Percentiles rank a stretch among this genome's conserved stretches.
These are phyloP conservation scores for Chanos chanos DNA, from an alignment of 2,797 vertebrate species.

Conservation along the genomic window DNA sequence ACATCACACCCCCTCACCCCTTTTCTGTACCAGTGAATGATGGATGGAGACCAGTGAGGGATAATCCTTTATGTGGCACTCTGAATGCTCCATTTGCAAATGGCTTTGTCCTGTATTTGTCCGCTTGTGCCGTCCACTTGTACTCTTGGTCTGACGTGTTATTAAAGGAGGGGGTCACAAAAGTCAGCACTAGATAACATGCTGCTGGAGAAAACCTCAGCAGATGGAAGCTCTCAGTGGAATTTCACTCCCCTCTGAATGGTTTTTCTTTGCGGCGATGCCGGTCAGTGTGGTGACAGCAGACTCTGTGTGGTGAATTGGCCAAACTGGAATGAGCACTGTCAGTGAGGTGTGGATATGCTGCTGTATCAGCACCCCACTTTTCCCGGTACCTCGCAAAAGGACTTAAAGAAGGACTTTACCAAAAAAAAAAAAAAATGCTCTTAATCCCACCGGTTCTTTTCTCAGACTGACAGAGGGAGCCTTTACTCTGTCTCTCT, in stretches of 20 bases:
- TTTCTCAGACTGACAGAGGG: background rate
- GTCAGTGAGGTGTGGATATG: background rate
- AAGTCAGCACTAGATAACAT: background rate
- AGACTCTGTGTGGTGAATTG: background rate
- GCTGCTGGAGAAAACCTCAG: conserved; percentile 1
- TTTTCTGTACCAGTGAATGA: background rate
- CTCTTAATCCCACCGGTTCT: no score
- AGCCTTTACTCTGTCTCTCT: background rate
- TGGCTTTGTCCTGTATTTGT: conserved; percentile 11
- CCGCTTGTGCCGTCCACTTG: conserved; percentile 5
- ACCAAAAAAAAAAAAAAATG: no score
- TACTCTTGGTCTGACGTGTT: background rate
- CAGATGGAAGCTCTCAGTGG: background rate
- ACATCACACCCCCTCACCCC: no score
- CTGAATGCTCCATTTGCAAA: conserved; percentile 3
- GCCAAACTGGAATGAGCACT: background rate
- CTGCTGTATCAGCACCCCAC: background rate
- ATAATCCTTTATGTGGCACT: background rate
- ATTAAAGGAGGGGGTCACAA: conserved; percentile 9
- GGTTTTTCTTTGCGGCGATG: no score
- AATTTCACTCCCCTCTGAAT: background rate
- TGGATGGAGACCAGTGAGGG: background rate
- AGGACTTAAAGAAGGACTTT: no score
- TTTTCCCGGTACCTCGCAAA: background rate
- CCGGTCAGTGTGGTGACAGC: no score